Evolutionary conservation across 2,113 vertebrate species (phyloP), one percentile per base, ranked within the genome.

Genomic region (Cnemophilus loriae): DNA sequence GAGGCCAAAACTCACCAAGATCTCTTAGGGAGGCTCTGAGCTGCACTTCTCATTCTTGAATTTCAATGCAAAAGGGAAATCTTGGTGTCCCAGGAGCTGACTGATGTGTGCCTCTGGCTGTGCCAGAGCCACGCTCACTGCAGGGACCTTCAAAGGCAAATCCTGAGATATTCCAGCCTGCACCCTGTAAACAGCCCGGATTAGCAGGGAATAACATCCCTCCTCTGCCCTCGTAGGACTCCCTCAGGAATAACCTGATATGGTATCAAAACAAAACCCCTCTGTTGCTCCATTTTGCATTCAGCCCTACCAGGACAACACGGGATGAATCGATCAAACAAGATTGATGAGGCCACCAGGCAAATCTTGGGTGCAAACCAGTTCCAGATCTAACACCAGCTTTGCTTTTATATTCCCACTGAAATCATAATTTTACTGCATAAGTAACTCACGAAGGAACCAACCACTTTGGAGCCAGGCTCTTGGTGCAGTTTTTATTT

Each of bases 281-380:
- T 53, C 33, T 55, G 39, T 19, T 46, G 28, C 52, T 75, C 46
- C 37, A 5, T 60, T 85, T 59, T 73, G 9, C 55, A 28, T 64
- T 52, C 81, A 61, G 60, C 42, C 61, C 56, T 16, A 3, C 52
- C 17, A 69, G 70, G 61, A 57, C 61, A 76, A 30, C 17, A 11
- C 0, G 16, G 49, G 74, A 59, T 0, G 1, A 56, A 44, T 37
- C 0, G 3, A 79, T 76, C 89, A 53, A 22, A 23, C 1, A 16
- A 60, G 32, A 57, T 3, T 18, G 46, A 79, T 44, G 47, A 77
- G 87, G 49, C 52, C 61, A 56, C 35, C 37, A 42, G 70, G 85
- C 2, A 6, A 91, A 70, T 46, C 67, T 50, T 91, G 87, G 82
- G 59, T 77, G 57, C 79, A 87, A 96, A 89, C 44, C 2, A 3